phyloP scores from a whole-genome alignment of 2,797 vertebrate species.

The Chloroceryle inda region DNA sequence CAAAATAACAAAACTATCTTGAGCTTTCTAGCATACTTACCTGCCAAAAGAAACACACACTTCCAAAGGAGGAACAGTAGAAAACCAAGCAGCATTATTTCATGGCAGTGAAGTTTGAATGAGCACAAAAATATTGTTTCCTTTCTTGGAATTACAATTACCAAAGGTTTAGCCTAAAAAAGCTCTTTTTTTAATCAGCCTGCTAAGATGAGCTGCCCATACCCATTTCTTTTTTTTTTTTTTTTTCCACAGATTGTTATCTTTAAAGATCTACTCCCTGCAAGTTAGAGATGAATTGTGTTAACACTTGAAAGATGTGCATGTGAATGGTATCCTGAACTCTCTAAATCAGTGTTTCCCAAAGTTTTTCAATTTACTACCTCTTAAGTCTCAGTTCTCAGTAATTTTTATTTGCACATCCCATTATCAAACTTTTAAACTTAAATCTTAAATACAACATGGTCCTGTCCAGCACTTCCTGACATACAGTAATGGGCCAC shows the following conservation, averaged over 20 bases:
- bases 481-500: not conserved
- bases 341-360: not conserved
- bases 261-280: not conserved
- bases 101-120: not conserved
- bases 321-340: not conserved
- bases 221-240: not conserved
- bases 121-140: not conserved
- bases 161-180: not conserved
- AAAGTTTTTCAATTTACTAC: not conserved
- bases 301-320: not conserved
- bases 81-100: not conserved
- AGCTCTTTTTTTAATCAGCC: not conserved
- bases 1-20: conserved; percentile 62
- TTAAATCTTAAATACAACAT: not conserved
- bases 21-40: not conserved
- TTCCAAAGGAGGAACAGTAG: conserved; percentile 1
- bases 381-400: not conserved
- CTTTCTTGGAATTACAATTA: not conserved
- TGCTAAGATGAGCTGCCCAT: not conserved
- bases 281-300: not conserved
- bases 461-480: not conserved
- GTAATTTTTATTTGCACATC: not conserved
- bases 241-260: not conserved
- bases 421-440: not conserved
- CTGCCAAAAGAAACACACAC: conserved; percentile 55